Base-by-base conservation (phyloP, 2,113 vertebrate genomes). In the Hippocampus guttulatus region DNA sequence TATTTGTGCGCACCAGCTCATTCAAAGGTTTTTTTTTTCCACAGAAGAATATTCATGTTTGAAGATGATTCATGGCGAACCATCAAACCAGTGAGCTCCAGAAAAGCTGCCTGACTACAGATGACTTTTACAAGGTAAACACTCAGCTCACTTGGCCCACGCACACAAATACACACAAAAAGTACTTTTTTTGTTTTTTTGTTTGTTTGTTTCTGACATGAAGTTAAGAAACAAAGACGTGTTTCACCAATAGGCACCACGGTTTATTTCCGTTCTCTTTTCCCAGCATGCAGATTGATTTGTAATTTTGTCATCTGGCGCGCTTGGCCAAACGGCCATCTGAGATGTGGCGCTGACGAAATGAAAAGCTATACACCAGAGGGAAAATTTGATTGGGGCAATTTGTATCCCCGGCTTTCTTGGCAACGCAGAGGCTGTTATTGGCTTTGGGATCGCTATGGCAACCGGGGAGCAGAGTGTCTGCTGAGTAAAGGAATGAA, bases 371-470 rank as follows among this genome's bases (percentile, higher is more conserved):
- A 38, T 38, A 73, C 67, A 62, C 64, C 58, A 30, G 57, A 67
- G 81, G 78, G 70, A 49, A 86, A 84, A 88, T 86, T 81, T 74
- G 82, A 91, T 87, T 84, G 84, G 81, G 85, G 75, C 64, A 73
- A 81, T 89, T 86, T 84, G 76, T 76, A 67, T 77, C 74, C 70
- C 52, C 1, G 7, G 79, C 69, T 81, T 86, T 60, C 69, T 78
- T 71, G 73, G 60, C 81, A 84, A 76, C 73, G 84, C 72, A 69
- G 74, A 81, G 77, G 76, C 73, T 76, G 67, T 88, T 87, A 91
- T 87, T 87, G 85, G 85, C 81, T 85, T 88, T 74, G 58, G 54
- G 68, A 85, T 90, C 81, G 80, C 90, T 84, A 90, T 90, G 88
- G 90, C 82, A 90, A 91, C 89, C 69, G 62, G 57, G 70, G 72